Evolutionary conservation across 2,113 vertebrate species (phyloP).

Genomic region (Pomatostomus ruficeps): DNA sequence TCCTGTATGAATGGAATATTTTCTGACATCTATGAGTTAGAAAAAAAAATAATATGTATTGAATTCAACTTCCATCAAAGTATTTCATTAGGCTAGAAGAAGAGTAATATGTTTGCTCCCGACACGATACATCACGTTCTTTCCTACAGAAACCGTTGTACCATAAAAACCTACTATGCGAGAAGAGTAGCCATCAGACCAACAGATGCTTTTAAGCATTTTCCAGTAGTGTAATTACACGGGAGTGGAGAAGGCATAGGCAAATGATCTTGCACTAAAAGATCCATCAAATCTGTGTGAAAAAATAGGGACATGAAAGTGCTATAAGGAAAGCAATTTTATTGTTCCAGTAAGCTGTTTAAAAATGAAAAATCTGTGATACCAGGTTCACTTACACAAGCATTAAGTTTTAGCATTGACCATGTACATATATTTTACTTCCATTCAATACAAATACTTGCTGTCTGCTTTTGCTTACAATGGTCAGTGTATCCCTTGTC

Average conservation of each 20-base stretch:
- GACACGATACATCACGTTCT: neutral
- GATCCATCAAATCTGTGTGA: neutral
- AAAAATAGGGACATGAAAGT: neutral
- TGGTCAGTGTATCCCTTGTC: neutral
- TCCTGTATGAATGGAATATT: neutral
- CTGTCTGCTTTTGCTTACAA: neutral
- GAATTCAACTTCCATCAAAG: neutral
- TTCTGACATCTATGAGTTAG: neutral
- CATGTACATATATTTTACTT: neutral
- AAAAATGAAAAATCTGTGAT: neutral
- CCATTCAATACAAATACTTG: neutral
- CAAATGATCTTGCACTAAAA: neutral
- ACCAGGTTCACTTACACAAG: neutral
- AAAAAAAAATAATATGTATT: neutral
- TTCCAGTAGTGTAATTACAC: rapidly evolving
- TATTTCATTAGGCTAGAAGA: neutral
- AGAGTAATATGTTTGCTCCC: neutral
- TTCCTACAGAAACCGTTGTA: neutral
- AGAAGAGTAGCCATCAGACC: neutral
- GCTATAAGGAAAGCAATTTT: neutral
- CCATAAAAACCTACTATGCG: neutral
- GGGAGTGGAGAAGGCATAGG: neutral
- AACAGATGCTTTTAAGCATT: neutral
- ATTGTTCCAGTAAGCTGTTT: neutral
- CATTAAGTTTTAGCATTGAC: neutral